These are phyloP conservation scores for Drosophila colorata DNA, from an alignment of 2,888 invertebrate species.

Conservation along the genomic window DNA sequence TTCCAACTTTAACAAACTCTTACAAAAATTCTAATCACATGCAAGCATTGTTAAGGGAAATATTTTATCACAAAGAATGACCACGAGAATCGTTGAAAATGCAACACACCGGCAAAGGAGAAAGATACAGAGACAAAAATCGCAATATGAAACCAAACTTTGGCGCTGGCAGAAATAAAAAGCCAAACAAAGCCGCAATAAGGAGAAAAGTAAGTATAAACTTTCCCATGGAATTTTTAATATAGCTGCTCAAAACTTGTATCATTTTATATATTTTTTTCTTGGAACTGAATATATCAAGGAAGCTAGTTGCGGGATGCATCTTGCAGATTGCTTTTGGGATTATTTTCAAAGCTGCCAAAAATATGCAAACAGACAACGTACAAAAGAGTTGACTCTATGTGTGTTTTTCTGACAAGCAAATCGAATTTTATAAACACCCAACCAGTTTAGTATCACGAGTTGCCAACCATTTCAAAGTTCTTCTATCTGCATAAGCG, in stretches of 20 bases:
- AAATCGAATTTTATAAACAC: constrained; percentile 37
- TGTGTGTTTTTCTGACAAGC: constrained; percentile 5
- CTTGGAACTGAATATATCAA: constrained; percentile 13
- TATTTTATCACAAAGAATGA: constrained; percentile 6
- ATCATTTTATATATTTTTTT: constrained; percentile 4
- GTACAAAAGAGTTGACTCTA: constrained; percentile 6
- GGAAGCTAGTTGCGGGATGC: constrained; percentile 22
- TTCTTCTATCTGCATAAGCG: constrained; percentile 6
- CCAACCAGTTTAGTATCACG: constrained; percentile 16
- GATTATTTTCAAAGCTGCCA: constrained; percentile 35
- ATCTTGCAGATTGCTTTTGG: constrained; percentile 38
- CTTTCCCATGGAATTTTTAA: constrained; percentile 54
- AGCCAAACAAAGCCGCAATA: constrained; percentile 37
- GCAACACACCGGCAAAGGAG: background rate
- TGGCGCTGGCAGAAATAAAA: constrained; percentile 2
- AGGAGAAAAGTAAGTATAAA: constrained; percentile 38
- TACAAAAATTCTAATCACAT: constrained; percentile 14
- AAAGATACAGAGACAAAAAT: constrained; percentile 8
- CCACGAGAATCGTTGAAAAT: constrained; percentile 12
- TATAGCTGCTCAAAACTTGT: constrained; percentile 38
- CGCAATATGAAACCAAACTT: constrained; percentile 23
- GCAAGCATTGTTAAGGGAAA: constrained; percentile 9
- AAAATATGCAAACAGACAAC: constrained; percentile 27
- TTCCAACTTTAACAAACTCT: too few relatives aligned
- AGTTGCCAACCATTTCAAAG: constrained; percentile 42